These are phyloP conservation scores for Aphaenogaster floridana DNA, from an alignment of 1,140 invertebrate genomes.

Conservation along the genomic window DNA sequence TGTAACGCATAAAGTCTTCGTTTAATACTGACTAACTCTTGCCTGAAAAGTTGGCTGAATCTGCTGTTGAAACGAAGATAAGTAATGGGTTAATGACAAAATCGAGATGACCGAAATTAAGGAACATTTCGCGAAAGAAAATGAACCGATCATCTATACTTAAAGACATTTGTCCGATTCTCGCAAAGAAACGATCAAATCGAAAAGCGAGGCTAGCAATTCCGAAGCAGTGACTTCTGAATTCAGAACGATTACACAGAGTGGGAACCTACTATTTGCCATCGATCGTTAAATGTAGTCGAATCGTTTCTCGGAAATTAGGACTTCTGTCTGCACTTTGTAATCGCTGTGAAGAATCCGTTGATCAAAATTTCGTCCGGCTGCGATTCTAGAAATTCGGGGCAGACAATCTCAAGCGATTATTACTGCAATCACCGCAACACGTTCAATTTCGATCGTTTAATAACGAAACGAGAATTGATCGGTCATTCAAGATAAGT, in stretches of 20 bases:
- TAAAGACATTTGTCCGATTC: neutral
- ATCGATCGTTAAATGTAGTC: conserved; percentile 29
- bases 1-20: neutral
- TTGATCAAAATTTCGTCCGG: conserved; percentile 9
- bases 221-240: conserved; percentile 24
- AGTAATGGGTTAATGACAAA: conserved; percentile 13
- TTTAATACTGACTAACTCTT: conserved; percentile 7
- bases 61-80: neutral
- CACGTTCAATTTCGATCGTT: conserved; percentile 1
- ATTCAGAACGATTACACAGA: conserved; percentile 14
- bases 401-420: neutral
- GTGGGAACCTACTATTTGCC: conserved; percentile 34
- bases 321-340: conserved; percentile 6
- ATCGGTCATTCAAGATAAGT: neutral
- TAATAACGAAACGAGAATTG: neutral
- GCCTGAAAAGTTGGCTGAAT: neutral
- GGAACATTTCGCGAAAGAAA: neutral
- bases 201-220: conserved; percentile 25
- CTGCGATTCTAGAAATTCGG: conserved; percentile 2
- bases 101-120: neutral
- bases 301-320: conserved; percentile 39
- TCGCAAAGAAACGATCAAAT: conserved; percentile 4
- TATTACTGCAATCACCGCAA: conserved; percentile 4
- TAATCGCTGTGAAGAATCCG: conserved; percentile 13
- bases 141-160: conserved; percentile 4